Percentiles rank a stretch among this genome's conserved stretches.
Conservation (phyloP, 2,113 vertebrate genomes). For the Athene cunicularia region DNA sequence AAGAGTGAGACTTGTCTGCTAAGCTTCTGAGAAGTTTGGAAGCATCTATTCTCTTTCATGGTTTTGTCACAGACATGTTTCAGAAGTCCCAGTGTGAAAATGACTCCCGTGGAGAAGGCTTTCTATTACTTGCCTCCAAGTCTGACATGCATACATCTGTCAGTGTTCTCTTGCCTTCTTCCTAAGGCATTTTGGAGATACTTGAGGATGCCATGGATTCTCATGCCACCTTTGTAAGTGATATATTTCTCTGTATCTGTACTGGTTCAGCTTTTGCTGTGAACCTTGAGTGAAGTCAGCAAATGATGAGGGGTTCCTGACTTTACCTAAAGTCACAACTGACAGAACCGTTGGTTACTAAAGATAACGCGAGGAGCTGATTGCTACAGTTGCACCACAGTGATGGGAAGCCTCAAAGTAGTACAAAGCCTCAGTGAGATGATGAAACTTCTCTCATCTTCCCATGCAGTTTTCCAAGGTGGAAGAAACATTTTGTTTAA, state of each 20-base stretch:
- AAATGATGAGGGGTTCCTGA: background rate
- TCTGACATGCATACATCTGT: background rate
- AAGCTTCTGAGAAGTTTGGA: background rate
- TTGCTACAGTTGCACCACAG: background rate
- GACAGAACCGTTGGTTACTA: background rate
- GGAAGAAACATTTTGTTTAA: background rate
- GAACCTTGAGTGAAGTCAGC: background rate
- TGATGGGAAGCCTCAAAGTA: background rate
- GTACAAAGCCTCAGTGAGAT: rapidly evolving
- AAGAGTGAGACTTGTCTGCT: background rate
- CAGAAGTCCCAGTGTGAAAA: background rate
- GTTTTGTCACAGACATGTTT: background rate
- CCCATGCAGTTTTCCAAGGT: background rate
- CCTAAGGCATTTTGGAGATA: background rate
- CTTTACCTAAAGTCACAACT: background rate
- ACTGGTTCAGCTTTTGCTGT: background rate
- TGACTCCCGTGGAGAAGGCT: background rate
- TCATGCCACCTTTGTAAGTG: background rate
- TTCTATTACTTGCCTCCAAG: background rate
- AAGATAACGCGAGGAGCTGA: background rate
- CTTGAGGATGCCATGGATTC: background rate
- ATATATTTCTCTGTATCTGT: background rate
- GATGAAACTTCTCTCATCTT: background rate
- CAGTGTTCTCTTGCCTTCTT: background rate
- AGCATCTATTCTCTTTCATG: background rate